A percentile compares a stretch with the other conserved stretches of the same genome.
These are phyloP conservation scores for Mus caroli DNA, from an alignment of 2,797 vertebrate genomes.

Conservation along the genomic window DNA sequence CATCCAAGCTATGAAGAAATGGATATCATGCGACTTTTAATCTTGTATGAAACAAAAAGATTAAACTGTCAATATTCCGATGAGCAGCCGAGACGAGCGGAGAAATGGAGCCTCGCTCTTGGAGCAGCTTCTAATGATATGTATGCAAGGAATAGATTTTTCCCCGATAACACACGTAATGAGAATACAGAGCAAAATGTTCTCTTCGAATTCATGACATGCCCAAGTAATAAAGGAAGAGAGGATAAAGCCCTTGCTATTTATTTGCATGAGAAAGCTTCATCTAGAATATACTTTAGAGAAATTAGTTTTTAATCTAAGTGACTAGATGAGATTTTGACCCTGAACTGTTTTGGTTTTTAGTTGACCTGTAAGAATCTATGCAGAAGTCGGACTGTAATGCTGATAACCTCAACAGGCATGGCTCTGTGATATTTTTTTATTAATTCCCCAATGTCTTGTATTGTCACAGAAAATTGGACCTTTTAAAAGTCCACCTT, in stretches of 20 bases:
- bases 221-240: constrained; percentile 89
- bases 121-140: constrained; percentile 82
- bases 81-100: constrained; percentile 86
- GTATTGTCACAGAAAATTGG: constrained; percentile 90
- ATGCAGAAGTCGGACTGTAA: constrained; percentile 91
- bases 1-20: constrained; percentile 78
- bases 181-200: constrained; percentile 90
- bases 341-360: constrained; percentile 90
- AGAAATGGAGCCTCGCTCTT: constrained; percentile 84
- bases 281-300: constrained; percentile 90
- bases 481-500: constrained; percentile 88
- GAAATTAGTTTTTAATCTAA: constrained; percentile 98
- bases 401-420: constrained; percentile 89
- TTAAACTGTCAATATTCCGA: constrained; percentile 88
- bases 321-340: constrained; percentile 96
- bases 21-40: constrained; percentile 84
- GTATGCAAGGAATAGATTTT: constrained; percentile 87
- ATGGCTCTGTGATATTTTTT: constrained; percentile 87
- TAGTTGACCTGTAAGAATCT: constrained; percentile 93
- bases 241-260: constrained; percentile 90
- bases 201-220: constrained; percentile 90
- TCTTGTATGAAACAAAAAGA: constrained; percentile 89
- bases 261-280: constrained; percentile 96
- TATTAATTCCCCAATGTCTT: constrained; percentile 94
- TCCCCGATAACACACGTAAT: constrained; percentile 91